These are phyloP conservation scores for Pristionchus entomophagus DNA, from an alignment of 2,888 invertebrate genomes.

Conservation along the genomic window DNA sequence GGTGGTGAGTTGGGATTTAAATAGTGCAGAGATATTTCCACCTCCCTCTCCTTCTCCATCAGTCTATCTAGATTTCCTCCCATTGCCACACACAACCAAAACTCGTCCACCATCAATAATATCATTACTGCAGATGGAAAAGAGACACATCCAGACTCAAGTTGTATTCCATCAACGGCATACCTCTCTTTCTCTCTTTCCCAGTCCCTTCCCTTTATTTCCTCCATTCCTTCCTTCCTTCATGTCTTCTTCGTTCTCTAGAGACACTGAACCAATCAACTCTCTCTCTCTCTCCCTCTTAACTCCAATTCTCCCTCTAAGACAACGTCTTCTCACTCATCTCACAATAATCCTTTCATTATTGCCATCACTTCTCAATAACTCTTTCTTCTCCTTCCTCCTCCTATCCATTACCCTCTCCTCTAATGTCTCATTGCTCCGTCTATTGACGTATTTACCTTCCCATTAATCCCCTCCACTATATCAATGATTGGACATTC, in stretches of 20 bases:
- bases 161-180: neutral
- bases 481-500: too few relatives aligned
- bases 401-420: neutral
- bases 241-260: neutral
- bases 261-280: neutral
- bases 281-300: slow-evolving; percentile 28
- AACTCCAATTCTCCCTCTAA: neutral
- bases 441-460: too few relatives aligned
- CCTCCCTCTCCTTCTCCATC: neutral
- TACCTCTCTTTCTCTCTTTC: neutral
- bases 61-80: neutral
- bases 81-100: neutral
- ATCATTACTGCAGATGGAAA: neutral
- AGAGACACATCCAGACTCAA: too few relatives aligned
- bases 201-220: neutral
- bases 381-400: neutral
- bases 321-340: neutral
- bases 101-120: neutral
- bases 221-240: neutral
- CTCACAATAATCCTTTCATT: slow-evolving; percentile 30
- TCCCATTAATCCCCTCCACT: too few relatives aligned
- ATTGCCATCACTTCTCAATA: neutral
- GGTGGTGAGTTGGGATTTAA: too few relatives aligned
- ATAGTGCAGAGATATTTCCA: too few relatives aligned
- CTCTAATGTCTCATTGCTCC: neutral